Conservation (phyloP, 2,113 vertebrate genomes). For the Hemiprocne comata region DNA sequence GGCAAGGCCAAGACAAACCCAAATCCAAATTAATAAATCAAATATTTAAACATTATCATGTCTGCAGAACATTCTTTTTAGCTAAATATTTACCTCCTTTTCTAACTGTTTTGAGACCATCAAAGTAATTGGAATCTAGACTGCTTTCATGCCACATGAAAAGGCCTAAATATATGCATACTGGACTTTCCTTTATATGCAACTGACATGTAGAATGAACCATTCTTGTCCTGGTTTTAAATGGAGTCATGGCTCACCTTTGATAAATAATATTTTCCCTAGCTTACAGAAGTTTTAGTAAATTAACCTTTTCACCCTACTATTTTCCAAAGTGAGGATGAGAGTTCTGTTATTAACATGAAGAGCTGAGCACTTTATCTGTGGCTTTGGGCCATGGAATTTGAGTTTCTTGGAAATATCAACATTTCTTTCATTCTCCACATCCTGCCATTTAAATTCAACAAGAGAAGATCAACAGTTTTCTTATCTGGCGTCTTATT, state of each 20-base stretch:
- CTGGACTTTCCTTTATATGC: neutral
- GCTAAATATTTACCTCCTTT: slow-evolving; percentile 15
- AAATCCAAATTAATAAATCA: neutral
- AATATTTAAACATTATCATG: neutral
- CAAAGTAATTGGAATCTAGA: neutral
- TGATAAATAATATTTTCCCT: neutral
- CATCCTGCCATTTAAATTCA: neutral
- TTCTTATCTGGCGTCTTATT: neutral
- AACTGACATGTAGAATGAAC: neutral
- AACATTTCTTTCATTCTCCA: neutral
- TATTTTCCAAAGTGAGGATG: neutral
- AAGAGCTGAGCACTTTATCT: neutral
- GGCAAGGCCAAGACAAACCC: neutral
- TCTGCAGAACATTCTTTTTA: neutral
- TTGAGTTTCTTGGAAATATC: neutral
- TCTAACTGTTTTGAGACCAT: neutral
- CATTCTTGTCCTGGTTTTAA: neutral
- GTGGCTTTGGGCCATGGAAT: neutral
- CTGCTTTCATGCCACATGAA: neutral
- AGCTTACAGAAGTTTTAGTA: neutral
- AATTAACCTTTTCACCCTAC: neutral
- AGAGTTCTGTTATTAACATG: neutral
- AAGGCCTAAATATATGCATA: neutral
- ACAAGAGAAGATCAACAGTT: neutral
- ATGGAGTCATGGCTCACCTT: neutral